Evolutionary conservation across 2,888 invertebrate species (phyloP).

Genomic region (Chaetoderma sp.): DNA sequence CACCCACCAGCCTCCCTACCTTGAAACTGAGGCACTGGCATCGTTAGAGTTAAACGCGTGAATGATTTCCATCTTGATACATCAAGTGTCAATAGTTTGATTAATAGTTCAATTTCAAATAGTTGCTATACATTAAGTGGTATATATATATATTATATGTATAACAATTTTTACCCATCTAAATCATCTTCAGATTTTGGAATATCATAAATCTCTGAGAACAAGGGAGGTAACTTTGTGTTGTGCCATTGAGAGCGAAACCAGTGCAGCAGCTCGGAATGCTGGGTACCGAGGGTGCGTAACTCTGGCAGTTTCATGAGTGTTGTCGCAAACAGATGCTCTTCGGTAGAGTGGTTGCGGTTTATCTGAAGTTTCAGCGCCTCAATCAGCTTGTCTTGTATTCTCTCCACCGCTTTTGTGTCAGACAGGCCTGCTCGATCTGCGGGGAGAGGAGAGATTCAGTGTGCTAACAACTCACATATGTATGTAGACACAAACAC

Average conservation of each 20-base stretch:
- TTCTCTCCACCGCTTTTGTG: constrained; percentile 81
- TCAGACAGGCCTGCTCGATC: constrained; percentile 86
- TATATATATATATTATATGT: too few species aligned
- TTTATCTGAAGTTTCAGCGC: constrained; percentile 84
- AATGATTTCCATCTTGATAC: too few species aligned
- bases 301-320: constrained; percentile 81
- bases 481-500: not conserved
- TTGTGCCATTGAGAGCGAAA: constrained; percentile 84
- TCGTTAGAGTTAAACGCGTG: too few species aligned
- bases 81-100: too few species aligned
- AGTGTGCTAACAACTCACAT: not conserved
- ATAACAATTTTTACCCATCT: constrained; percentile 38
- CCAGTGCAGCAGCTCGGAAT: constrained; percentile 85
- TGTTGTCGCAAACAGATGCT: constrained; percentile 74
- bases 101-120: too few species aligned
- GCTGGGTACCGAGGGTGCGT: constrained; percentile 83
- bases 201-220: constrained; percentile 97
- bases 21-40: too few species aligned
- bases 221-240: constrained; percentile 86
- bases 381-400: constrained; percentile 85
- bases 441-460: constrained; percentile 65
- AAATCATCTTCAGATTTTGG: constrained; percentile 53
- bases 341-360: constrained; percentile 75
- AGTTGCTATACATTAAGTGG: too few species aligned
- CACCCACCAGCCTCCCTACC: too few species aligned